Evolutionary conservation across 2,797 vertebrate genomes (phyloP), one percentile per base, ranked within the genome.

Genomic region (Galago senegalensis): DNA sequence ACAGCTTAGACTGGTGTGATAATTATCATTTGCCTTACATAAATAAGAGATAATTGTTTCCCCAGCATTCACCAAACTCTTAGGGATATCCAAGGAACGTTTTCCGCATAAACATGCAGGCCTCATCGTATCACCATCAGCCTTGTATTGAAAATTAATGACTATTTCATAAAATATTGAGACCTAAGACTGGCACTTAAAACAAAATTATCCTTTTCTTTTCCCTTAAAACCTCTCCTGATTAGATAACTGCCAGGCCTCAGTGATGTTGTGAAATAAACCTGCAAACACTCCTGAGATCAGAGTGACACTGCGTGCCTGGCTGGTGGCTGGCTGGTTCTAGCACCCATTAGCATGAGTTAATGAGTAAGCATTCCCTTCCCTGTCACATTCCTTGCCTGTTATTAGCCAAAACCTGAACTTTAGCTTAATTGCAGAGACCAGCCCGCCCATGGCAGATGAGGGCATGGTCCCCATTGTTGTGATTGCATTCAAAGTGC

Each of bases 361-460:
- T 98, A 98, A 98, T 97, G 97, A 98, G 76, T 98, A 90, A 91
- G 94, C 79, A 88, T 90, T 87, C 90, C 87, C 82, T 88, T 95
- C 90, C 53, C 92, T 97, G 94, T 97, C 96, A 96, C 95, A 96
- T 92, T 88, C 92, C 94, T 93, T 87, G 92, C 88, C 95, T 91
- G 90, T 97, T 96, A 97, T 97, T 97, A 97, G 93, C 96, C 93
- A n/a, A 97, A 97, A 97, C 90, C 85, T 96, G 94, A 98, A 97
- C 97, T 97, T 96, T 63, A 94, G 81, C 94, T 98, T 97, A 97
- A 98, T 98, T 98, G 96, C 94, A 95, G 95, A 94, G 95, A 60
- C 87, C 69, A 94, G 79, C 80, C 95, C 2, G 18, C 93, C 97
- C 96, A 81, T 80, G 92, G 85, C 93, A 96, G 90, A 95, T 88